These are phyloP conservation scores for Danio aesculapii DNA, from an alignment of 2,797 vertebrate species.

Conservation along the genomic window DNA sequence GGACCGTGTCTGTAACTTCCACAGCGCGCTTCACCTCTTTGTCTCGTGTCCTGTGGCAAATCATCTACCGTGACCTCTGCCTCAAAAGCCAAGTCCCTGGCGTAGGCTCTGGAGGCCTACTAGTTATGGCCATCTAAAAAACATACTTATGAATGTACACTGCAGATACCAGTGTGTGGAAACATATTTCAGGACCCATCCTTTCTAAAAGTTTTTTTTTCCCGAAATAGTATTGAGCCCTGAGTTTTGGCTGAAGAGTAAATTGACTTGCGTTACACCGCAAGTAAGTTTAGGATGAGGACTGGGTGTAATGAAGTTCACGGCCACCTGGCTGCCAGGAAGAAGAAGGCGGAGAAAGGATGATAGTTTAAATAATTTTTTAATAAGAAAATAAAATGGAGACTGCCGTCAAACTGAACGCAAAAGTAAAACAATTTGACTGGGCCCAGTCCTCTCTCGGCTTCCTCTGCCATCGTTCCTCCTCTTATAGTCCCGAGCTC, in stretches of 20 bases:
- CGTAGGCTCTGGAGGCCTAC: neutral
- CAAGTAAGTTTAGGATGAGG: too few species aligned
- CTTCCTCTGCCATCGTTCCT: too few species aligned
- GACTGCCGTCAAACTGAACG: too few species aligned
- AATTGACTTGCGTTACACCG: too few species aligned
- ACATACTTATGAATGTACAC: neutral
- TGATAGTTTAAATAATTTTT: too few species aligned
- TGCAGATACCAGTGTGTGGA: neutral
- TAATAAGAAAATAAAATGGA: too few species aligned
- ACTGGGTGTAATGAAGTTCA: too few species aligned
- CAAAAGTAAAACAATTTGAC: too few species aligned
- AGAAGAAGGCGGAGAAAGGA: too few species aligned
- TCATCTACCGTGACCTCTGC: slow-evolving; percentile 39
- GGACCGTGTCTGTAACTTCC: slow-evolving; percentile 59
- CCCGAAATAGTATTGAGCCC: neutral
- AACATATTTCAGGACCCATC: neutral
- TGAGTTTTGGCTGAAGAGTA: neutral
- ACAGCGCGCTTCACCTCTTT: slow-evolving; percentile 58
- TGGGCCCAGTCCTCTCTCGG: too few species aligned
- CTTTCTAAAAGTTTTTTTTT: slow-evolving; percentile 1
- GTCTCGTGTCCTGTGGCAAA: slow-evolving; percentile 51
- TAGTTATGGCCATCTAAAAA: neutral
- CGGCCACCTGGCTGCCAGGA: too few species aligned
- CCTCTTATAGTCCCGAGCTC: too few species aligned
- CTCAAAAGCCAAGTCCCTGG: slow-evolving; percentile 3